A percentile compares a stretch with the other conserved stretches of the same genome.
Evolutionary conservation across 64 coral and sea anemone species (phyloP).

Genomic region (Orbicella faveolata): DNA sequence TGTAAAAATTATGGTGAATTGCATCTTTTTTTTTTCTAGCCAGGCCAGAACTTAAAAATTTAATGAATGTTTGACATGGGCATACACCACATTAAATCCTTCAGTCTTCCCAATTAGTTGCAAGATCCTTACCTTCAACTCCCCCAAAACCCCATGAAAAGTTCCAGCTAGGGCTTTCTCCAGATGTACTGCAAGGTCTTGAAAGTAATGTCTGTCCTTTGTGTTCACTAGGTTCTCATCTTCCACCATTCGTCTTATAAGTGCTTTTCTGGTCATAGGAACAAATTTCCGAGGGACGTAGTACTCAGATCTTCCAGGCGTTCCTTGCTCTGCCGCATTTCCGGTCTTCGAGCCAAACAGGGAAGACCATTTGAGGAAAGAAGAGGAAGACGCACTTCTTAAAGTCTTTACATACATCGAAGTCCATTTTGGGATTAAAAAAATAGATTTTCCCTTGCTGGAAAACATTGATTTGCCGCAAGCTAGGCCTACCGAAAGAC

Average conservation of each 20-base stretch:
- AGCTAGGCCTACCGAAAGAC: neutral
- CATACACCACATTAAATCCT: conserved; percentile 1
- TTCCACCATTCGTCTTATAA: conserved; percentile 77
- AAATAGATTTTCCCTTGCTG: neutral
- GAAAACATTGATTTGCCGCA: neutral
- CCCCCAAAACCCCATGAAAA: conserved; percentile 62
- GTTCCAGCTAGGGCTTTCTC: conserved; percentile 64
- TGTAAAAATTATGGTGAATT: no score
- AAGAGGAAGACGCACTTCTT: neutral
- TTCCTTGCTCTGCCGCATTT: neutral
- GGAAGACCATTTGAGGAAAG: conserved; percentile 6
- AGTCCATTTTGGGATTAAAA: neutral
- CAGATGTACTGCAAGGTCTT: conserved; percentile 71
- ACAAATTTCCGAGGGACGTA: conserved; percentile 73
- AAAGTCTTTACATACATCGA: neutral
- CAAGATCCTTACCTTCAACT: conserved; percentile 64
- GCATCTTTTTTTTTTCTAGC: no score
- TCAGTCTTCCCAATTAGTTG: neutral
- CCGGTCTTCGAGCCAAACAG: neutral
- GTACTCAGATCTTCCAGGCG: conserved; percentile 43
- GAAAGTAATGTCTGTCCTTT: conserved; percentile 59
- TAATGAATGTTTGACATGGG: no score
- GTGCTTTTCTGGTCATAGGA: conserved; percentile 86
- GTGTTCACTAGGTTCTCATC: conserved; percentile 56
- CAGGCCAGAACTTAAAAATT: no score